Evolutionary conservation across 2,113 vertebrate genomes (phyloP).

Genomic region (Nesoenas mayeri): DNA sequence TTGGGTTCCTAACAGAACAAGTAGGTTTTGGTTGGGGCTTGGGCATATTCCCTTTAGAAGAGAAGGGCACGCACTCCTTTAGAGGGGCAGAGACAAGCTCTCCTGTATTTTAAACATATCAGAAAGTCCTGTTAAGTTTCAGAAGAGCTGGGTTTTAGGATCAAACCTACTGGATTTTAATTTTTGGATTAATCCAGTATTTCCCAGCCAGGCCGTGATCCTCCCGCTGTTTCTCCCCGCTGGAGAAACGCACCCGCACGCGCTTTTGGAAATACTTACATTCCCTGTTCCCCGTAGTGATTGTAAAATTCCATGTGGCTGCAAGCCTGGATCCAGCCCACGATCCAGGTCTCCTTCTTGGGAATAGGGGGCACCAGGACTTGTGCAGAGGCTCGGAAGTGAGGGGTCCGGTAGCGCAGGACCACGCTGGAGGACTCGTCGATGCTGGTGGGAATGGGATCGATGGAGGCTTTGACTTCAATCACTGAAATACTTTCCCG

Average conservation of each 20-base stretch:
- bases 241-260: background rate
- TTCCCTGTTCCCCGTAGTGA: constrained; percentile 92
- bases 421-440: constrained; percentile 96
- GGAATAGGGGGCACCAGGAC: constrained; percentile 90
- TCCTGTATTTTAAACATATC: background rate
- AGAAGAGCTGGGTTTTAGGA: background rate
- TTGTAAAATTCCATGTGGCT: constrained; percentile 99
- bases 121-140: background rate
- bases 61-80: background rate
- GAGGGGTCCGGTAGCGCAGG: constrained; percentile 94
- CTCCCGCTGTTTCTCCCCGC: background rate
- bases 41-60: background rate
- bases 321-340: constrained; percentile 98
- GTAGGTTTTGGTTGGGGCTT: background rate
- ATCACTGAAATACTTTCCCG: constrained; percentile 91
- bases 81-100: background rate
- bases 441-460: constrained; percentile 93
- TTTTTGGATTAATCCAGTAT: background rate
- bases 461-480: constrained; percentile 94
- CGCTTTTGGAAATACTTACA: constrained; percentile 82
- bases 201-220: background rate
- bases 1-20: background rate
- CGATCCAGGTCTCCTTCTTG: constrained; percentile 93
- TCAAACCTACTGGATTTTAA: background rate
- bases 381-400: constrained; percentile 93